Conservation (phyloP, 2,113 vertebrate species). For the Ophthalmolycus amberensis region DNA sequence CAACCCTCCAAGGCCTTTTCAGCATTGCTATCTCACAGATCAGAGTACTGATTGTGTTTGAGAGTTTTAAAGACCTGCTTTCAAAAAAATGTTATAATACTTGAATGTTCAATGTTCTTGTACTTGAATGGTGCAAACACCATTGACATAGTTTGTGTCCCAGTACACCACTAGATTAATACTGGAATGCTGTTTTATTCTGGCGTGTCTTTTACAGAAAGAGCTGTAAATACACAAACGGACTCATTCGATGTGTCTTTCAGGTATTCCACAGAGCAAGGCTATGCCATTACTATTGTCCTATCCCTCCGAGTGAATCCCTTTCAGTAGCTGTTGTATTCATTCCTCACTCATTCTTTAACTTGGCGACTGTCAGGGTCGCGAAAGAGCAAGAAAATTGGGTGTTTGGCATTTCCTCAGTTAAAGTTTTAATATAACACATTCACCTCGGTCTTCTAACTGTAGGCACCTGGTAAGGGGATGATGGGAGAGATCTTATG, state of each 20-base stretch:
- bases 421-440: background rate
- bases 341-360: slow-evolving; percentile 3
- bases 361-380: slow-evolving; percentile 8
- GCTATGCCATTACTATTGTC: slow-evolving; percentile 28
- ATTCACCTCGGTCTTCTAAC: background rate
- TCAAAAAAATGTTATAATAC: slow-evolving; percentile 17
- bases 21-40: background rate
- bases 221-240: slow-evolving; percentile 28
- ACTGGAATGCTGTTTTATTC: slow-evolving; percentile 14
- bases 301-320: slow-evolving; percentile 21
- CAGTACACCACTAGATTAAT: slow-evolving; percentile 9
- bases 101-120: background rate
- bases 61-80: slow-evolving; percentile 19
- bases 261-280: slow-evolving; percentile 30
- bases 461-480: background rate
- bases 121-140: slow-evolving; percentile 5
- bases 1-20: slow-evolving; percentile 8
- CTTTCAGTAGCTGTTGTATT: slow-evolving; percentile 31
- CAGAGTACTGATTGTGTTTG: slow-evolving; percentile 5
- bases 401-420: background rate
- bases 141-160: background rate
- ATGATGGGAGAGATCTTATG: slow-evolving; percentile 27
- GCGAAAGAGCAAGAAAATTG: background rate
- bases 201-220: slow-evolving; percentile 26
- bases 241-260: slow-evolving; percentile 4